phyloP scores from a whole-genome alignment of 2,888 invertebrate genomes.

The Eulithis testata region DNA sequence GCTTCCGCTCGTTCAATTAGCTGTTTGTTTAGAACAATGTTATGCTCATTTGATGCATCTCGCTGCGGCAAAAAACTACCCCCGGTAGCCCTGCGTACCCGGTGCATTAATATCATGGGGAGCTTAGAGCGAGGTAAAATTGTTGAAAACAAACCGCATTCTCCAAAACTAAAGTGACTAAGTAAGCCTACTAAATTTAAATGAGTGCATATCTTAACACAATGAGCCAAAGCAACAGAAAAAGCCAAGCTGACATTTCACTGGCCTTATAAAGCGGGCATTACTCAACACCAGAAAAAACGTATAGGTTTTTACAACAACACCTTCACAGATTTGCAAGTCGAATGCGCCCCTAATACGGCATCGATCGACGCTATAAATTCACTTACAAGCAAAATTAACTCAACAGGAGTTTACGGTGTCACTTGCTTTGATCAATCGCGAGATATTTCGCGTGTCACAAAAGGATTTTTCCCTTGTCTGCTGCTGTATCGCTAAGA shows the following conservation, averaged over 20 bases:
- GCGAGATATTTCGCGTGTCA: constrained; percentile 65
- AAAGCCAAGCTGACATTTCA: constrained; percentile 26
- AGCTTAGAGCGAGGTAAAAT: not conserved
- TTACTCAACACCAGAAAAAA: constrained; percentile 38
- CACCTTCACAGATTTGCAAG: constrained; percentile 45
- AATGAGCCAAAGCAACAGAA: constrained; percentile 4
- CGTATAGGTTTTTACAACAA: constrained; percentile 22
- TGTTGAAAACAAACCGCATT: not conserved
- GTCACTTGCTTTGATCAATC: constrained; percentile 77
- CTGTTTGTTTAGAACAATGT: constrained; percentile 48
- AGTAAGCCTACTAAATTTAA: too few relatives aligned
- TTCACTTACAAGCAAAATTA: constrained; percentile 69
- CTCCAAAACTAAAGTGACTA: too few relatives aligned
- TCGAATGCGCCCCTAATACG: constrained; percentile 44
- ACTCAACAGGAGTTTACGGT: constrained; percentile 71
- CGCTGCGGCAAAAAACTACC: constrained; percentile 25
- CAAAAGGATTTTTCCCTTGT: constrained; percentile 82
- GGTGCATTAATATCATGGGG: not conserved
- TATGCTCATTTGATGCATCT: constrained; percentile 29
- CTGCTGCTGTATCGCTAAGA: constrained; percentile 68
- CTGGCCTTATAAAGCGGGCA: constrained; percentile 33
- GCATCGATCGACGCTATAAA: constrained; percentile 56
- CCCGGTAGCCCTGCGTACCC: constrained; percentile 11
- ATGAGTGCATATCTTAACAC: not conserved
- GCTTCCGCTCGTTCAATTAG: constrained; percentile 74